These are phyloP conservation scores for Pyrocoelia pectoralis DNA, from an alignment of 2,888 invertebrate genomes.

Conservation along the genomic window DNA sequence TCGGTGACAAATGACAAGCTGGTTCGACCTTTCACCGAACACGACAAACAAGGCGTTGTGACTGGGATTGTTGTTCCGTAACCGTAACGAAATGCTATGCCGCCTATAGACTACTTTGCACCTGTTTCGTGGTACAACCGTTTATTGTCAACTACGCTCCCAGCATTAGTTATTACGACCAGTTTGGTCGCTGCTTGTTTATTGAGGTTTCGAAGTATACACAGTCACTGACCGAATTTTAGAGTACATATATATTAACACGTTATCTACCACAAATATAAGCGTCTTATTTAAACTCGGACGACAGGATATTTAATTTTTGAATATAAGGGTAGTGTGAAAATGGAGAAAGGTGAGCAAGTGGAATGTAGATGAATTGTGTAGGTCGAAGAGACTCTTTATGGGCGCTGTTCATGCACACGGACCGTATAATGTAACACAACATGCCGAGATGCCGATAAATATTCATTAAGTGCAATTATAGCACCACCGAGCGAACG, in stretches of 20 bases:
- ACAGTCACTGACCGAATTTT: no score
- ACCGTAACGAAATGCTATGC: conserved; percentile 39
- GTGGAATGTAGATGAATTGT: conserved; percentile 59
- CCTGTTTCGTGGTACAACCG: conserved; percentile 41
- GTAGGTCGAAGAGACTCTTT: conserved; percentile 55
- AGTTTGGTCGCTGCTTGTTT: conserved; percentile 36
- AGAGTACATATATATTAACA: neutral
- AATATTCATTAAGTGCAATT: conserved; percentile 62
- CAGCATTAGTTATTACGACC: conserved; percentile 23
- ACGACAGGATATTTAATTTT: conserved; percentile 53
- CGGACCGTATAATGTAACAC: conserved; percentile 53
- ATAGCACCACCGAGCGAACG: conserved; percentile 60
- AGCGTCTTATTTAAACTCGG: conserved; percentile 53
- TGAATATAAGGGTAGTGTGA: conserved; percentile 55
- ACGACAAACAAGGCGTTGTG: conserved; percentile 37
- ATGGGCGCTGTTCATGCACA: conserved; percentile 55
- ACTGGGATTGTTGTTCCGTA: conserved; percentile 30
- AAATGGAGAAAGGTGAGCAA: conserved; percentile 56
- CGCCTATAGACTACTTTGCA: conserved; percentile 41
- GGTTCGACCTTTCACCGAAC: conserved; percentile 41
- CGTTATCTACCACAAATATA: no score
- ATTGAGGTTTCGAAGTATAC: conserved; percentile 12
- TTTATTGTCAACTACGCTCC: conserved; percentile 38
- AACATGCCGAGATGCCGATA: conserved; percentile 58
- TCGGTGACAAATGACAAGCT: conserved; percentile 42